These are phyloP conservation scores for Dryoscopus gambensis DNA, from an alignment of 2,113 vertebrate genomes.

Conservation along the genomic window DNA sequence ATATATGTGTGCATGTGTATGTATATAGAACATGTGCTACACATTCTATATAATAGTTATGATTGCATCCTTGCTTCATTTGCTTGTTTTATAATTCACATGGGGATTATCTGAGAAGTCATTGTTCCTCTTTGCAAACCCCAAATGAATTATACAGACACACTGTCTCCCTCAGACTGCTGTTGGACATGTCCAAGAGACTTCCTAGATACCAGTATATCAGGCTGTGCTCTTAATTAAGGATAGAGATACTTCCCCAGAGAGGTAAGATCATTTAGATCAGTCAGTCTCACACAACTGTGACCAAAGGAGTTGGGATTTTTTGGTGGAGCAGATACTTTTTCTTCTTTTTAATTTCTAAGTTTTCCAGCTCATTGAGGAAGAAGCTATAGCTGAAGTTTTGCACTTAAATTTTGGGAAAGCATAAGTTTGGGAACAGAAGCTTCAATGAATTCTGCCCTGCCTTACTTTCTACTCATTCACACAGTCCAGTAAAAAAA, in stretches of 20 bases:
- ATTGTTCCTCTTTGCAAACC: neutral
- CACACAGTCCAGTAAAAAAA: rapidly evolving
- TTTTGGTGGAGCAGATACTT: neutral
- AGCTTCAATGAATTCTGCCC: neutral
- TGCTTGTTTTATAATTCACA: neutral
- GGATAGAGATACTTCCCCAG: neutral
- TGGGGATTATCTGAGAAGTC: neutral
- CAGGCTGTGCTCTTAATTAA: slow-evolving; percentile 19
- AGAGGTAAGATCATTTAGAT: slow-evolving; percentile 3
- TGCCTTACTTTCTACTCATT: neutral
- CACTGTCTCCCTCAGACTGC: neutral
- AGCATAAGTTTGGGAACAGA: neutral
- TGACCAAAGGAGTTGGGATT: neutral
- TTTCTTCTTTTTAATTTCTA: neutral
- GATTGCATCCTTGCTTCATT: neutral
- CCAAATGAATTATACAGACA: neutral
- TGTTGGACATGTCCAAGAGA: neutral
- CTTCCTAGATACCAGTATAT: neutral
- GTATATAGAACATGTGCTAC: neutral
- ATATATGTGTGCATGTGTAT: no score
- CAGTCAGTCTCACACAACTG: neutral
- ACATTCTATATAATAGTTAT: neutral
- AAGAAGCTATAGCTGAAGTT: neutral
- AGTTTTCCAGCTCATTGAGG: neutral
- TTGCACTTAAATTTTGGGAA: neutral